Conservation (phyloP, 2,113 vertebrate genomes). For the Dipodomys merriami region DNA sequence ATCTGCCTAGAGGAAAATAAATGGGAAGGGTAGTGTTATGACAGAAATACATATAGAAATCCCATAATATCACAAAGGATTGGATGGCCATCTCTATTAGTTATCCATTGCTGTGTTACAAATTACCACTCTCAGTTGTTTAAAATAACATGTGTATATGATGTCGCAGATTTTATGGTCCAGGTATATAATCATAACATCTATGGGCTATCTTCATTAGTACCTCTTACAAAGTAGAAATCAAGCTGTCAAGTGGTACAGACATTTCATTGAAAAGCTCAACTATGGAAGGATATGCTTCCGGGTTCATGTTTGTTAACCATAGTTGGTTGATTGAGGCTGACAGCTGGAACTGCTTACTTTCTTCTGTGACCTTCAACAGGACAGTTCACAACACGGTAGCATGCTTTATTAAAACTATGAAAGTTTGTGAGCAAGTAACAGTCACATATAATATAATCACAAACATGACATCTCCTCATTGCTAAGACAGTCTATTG, state of each 20-base stretch:
- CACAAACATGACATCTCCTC: too few relatives aligned
- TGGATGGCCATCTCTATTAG: not conserved
- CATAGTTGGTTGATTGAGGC: too few relatives aligned
- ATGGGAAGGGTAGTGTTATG: not conserved
- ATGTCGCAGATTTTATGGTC: not conserved
- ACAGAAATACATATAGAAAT: not conserved
- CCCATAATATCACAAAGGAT: conserved; percentile 2
- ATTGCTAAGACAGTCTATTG: not conserved
- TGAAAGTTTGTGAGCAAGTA: not conserved
- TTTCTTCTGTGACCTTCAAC: not conserved
- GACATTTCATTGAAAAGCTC: not conserved
- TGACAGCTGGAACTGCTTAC: not conserved
- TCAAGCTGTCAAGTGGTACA: not conserved
- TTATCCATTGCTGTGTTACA: not conserved
- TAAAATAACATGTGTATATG: not conserved
- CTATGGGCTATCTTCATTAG: not conserved
- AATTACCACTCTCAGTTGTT: not conserved
- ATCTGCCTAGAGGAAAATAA: not conserved
- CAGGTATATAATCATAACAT: not conserved
- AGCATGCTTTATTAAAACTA: not conserved
- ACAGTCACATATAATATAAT: not conserved
- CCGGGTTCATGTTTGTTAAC: not conserved
- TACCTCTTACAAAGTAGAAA: not conserved
- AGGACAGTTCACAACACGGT: not conserved
- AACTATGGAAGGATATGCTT: not conserved